Base-by-base conservation (phyloP, 2,113 vertebrate genomes). In the Pterocles gutturalis region DNA sequence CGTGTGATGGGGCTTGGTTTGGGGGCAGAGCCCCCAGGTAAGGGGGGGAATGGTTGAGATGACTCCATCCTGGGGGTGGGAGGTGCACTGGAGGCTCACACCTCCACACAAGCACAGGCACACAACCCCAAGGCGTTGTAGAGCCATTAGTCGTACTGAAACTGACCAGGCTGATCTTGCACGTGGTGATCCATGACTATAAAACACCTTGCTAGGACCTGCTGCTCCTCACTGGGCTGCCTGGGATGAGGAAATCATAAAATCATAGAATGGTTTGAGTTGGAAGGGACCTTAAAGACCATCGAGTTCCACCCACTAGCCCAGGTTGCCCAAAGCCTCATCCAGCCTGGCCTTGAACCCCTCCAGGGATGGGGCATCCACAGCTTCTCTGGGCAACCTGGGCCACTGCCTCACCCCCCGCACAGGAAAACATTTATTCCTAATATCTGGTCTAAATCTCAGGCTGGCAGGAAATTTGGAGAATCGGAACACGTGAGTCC, bases 391-490 rank as follows among this genome's bases (percentile, higher is more conserved):
- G 41, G 41, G 41, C 41, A 41, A 13, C 41, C 41, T 41, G 41
- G 41, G 41, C 13, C 41, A 41, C 41, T 41, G 41, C 41, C 41
- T 41, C 41, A 41, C 13, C 41, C 4, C 41, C 41, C 13, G 13
- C 41, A 41, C 41, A 41, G 41, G 41, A 41, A 41, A 41, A 13
- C 41, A 13, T 41, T 41, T 41, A 12, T 41, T 41, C 41, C 41
- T 41, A 41, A 41, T 41, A 13, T 41, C 41, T 41, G 38, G 41
- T 41, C 41, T 41, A 41, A 41, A 41, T 43, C 28, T 61, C 5
- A 0, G 5, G 26, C n/a, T 60, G 54, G 2, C 31, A 51, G 54
- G 71, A 69, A 83, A 54, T 26, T 5, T 0, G 0, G 61, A 49
- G 46, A 70, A 12, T 2, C 67, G 51, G 26, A 31, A 73, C 54